A percentile compares a stretch with the other conserved stretches of the same genome.
Evolutionary conservation across 2,888 invertebrate genomes (phyloP).

Genomic region (Lacanobia wlatinum): DNA sequence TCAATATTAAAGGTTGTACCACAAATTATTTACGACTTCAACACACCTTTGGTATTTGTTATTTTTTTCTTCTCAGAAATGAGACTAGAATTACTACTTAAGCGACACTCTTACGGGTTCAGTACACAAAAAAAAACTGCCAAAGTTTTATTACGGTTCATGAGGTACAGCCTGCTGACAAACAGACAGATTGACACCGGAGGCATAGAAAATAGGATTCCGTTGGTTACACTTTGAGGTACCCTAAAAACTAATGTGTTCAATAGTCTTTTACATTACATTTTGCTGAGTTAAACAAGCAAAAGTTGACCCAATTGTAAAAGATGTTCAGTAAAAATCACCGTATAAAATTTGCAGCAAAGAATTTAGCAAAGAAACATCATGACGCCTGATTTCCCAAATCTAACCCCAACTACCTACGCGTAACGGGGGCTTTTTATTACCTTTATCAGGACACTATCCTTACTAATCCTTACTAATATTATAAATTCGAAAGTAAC

Average conservation of each 20-base stretch:
- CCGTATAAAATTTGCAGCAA: too few relatives aligned
- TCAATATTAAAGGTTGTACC: conserved; percentile 9
- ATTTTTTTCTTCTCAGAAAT: conserved; percentile 23
- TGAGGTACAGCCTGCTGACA: too few relatives aligned
- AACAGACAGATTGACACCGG: too few relatives aligned
- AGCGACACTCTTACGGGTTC: conserved; percentile 7
- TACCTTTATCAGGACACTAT: too few relatives aligned
- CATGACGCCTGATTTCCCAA: too few relatives aligned
- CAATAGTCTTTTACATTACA: background rate
- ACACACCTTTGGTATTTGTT: conserved; percentile 46
- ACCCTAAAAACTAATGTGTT: background rate
- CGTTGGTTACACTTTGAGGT: background rate
- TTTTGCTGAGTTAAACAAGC: background rate
- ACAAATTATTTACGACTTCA: conserved; percentile 34
- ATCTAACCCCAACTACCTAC: too few relatives aligned
- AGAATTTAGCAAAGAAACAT: too few relatives aligned
- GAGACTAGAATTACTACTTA: background rate
- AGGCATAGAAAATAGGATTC: too few relatives aligned
- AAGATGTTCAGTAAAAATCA: too few relatives aligned
- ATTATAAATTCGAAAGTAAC: too few relatives aligned
- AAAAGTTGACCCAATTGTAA: background rate
- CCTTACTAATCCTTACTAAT: too few relatives aligned
- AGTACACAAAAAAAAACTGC: conserved; percentile 4
- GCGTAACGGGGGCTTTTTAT: too few relatives aligned
- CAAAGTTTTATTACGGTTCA: background rate